Percentiles rank a stretch among this genome's conserved stretches.
These are phyloP conservation scores for Sericinus montela DNA, from an alignment of 2,888 invertebrate genomes.

Conservation along the genomic window DNA sequence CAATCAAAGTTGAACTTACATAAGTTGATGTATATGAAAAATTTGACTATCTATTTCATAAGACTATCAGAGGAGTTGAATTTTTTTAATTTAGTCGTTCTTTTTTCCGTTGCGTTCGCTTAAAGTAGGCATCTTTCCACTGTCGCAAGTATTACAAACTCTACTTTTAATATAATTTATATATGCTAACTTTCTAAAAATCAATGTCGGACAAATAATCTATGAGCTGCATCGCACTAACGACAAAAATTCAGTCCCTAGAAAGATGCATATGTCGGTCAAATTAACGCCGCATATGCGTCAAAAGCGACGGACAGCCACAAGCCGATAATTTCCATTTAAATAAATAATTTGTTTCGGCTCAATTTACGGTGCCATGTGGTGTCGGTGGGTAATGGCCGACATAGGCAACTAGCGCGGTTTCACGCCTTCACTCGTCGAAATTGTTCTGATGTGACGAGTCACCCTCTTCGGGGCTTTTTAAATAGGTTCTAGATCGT, in stretches of 20 bases:
- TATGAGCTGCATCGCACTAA: conserved; percentile 44
- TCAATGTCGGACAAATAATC: conserved; percentile 1
- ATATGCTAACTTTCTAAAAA: neutral
- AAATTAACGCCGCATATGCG: conserved; percentile 57
- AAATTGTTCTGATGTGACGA: neutral
- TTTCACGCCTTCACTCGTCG: conserved; percentile 63
- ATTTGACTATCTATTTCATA: too few species aligned
- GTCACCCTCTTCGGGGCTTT: too few species aligned
- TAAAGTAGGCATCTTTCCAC: too few species aligned
- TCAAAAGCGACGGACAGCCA: conserved; percentile 45
- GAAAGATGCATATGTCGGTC: conserved; percentile 48
- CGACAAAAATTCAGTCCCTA: conserved; percentile 40
- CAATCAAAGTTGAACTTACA: too few species aligned
- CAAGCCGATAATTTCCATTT: conserved; percentile 66
- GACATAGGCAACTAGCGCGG: conserved; percentile 65
- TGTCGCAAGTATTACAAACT: too few species aligned
- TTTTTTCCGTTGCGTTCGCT: too few species aligned
- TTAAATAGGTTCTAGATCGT: too few species aligned
- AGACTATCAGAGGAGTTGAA: too few species aligned
- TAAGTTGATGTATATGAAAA: too few species aligned
- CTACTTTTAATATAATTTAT: too few species aligned
- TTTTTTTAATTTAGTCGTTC: too few species aligned
- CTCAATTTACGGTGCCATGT: conserved; percentile 67
- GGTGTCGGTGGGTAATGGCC: conserved; percentile 54
- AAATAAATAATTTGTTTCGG: conserved; percentile 76